A percentile compares a stretch with the other conserved stretches of the same genome.
Conservation (phyloP, 2,888 invertebrate genomes). For the Cecidostiba fungosa region DNA sequence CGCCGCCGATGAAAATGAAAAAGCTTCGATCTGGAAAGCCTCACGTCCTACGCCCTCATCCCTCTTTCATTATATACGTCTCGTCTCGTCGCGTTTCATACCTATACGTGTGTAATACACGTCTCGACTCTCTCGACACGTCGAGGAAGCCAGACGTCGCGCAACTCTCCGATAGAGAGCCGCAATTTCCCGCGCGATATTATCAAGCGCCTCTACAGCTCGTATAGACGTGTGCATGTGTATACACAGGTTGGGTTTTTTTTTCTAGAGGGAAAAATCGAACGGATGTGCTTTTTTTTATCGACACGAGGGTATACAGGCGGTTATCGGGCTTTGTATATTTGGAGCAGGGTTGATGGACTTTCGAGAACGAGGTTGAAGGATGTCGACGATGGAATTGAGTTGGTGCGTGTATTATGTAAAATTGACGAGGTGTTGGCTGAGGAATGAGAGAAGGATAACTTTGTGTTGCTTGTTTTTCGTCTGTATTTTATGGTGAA, state of each 20-base stretch:
- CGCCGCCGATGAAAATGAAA: neutral
- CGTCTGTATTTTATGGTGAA: too few relatives aligned
- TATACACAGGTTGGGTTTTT: neutral
- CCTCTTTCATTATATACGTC: constrained; percentile 9
- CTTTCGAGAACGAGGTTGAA: constrained; percentile 1
- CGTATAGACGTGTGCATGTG: neutral
- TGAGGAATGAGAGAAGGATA: too few relatives aligned
- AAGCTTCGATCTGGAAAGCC: neutral
- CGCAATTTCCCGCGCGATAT: constrained; percentile 12
- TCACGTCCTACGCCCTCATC: neutral
- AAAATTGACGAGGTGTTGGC: too few relatives aligned
- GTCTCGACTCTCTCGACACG: neutral
- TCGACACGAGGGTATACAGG: neutral
- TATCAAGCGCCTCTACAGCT: neutral
- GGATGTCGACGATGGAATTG: too few relatives aligned
- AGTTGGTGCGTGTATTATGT: too few relatives aligned
- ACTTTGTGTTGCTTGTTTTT: too few relatives aligned
- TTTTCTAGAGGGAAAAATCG: neutral
- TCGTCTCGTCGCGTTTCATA: neutral
- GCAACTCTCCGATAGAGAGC: neutral
- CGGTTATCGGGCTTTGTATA: neutral
- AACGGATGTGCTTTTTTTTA: constrained; percentile 2
- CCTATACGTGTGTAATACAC: neutral
- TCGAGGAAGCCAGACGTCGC: neutral
- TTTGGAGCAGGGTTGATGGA: neutral